phyloP scores from a whole-genome alignment of 1,140 invertebrate species.

The Teleogryllus occipitalis region DNA sequence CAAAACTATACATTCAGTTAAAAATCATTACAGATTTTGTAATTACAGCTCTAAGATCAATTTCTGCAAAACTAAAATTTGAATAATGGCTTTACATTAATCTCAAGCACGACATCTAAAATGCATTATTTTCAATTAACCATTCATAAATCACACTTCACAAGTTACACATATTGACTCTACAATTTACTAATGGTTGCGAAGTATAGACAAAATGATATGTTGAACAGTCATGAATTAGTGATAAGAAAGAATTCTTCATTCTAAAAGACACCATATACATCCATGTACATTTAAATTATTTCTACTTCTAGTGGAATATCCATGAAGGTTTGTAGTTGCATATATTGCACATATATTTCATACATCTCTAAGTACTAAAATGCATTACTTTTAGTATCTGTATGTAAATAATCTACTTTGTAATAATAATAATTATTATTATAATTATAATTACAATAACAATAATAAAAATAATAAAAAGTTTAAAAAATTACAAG shows the following conservation, averaged over 20 bases:
- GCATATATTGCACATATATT: background rate
- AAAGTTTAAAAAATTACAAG: too few species aligned
- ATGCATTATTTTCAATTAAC: background rate
- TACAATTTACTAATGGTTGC: background rate
- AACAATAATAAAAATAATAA: background rate
- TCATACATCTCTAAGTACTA: background rate
- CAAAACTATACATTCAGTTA: too few species aligned
- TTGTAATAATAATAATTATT: background rate
- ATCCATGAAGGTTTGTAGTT: background rate
- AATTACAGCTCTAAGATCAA: too few species aligned
- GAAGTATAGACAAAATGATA: background rate
- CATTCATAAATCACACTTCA: background rate
- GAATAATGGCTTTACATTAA: background rate
- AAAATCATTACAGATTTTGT: too few species aligned
- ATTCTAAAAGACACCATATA: background rate
- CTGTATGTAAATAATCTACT: background rate
- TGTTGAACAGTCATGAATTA: background rate
- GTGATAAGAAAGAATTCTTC: background rate
- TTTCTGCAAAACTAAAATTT: background rate
- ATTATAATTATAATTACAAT: background rate
- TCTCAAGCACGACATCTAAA: background rate
- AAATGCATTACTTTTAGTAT: background rate
- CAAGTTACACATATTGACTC: background rate
- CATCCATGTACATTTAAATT: background rate
- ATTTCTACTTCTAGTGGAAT: background rate